These are phyloP conservation scores for Nasonia oneida DNA, from an alignment of 2,888 invertebrate genomes.

Conservation along the genomic window DNA sequence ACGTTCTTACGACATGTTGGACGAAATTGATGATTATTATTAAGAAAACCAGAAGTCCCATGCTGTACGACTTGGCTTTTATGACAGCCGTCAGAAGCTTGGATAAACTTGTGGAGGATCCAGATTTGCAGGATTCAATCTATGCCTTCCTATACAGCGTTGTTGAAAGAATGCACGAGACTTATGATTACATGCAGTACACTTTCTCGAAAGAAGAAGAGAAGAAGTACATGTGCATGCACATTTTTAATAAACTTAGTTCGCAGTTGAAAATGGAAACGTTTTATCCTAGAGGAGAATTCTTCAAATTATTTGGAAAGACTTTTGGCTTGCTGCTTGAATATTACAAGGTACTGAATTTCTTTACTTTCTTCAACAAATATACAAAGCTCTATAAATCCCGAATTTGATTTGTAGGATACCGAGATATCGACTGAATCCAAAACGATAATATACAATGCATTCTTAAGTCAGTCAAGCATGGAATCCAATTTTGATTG, in stretches of 20 bases:
- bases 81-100: conserved; percentile 48
- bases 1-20: conserved; percentile 70
- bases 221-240: conserved; percentile 45
- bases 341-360: conserved; percentile 62
- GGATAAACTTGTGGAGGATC: conserved; percentile 63
- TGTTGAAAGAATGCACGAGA: conserved; percentile 42
- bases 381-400: neutral
- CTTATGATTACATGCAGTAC: conserved; percentile 30
- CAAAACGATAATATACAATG: conserved; percentile 66
- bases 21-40: conserved; percentile 56
- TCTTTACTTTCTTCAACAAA: conserved; percentile 28
- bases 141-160: conserved; percentile 69
- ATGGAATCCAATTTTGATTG: conserved; percentile 70
- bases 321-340: conserved; percentile 65
- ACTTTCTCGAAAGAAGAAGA: conserved; percentile 46
- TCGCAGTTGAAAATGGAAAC: conserved; percentile 39
- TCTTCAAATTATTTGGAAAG: conserved; percentile 71
- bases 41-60: conserved; percentile 32
- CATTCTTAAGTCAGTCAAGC: conserved; percentile 70
- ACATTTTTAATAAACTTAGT: conserved; percentile 63
- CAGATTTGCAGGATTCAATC: conserved; percentile 69
- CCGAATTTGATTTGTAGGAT: conserved; percentile 36
- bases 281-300: conserved; percentile 69
- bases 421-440: conserved; percentile 10
- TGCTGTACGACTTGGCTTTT: conserved; percentile 50